A percentile compares a stretch with the other conserved stretches of the same genome.
Conservation (phyloP, 2,888 invertebrate species). For the Malthinus flaveolus region DNA sequence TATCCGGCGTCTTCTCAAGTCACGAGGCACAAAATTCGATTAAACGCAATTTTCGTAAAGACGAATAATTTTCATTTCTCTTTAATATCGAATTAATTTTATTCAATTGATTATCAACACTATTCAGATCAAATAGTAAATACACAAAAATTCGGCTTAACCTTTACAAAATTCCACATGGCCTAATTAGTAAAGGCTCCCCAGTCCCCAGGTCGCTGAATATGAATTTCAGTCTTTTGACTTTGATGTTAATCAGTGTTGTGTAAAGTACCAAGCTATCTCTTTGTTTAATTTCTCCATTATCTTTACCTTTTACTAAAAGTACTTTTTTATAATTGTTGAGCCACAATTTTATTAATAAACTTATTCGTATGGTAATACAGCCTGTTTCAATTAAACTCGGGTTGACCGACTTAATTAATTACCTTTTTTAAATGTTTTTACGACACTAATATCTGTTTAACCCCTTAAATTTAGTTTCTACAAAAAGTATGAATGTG, state of each 20-base stretch:
- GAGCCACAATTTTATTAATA: too few species aligned
- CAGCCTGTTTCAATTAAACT: too few species aligned
- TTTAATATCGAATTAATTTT: constrained; percentile 18
- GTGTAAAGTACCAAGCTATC: constrained; percentile 22
- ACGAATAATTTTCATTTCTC: neutral
- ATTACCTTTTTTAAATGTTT: too few species aligned
- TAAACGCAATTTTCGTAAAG: constrained; percentile 17
- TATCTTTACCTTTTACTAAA: constrained; percentile 3
- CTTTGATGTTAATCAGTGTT: constrained; percentile 28
- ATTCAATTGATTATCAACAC: constrained; percentile 19
- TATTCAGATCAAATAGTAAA: constrained; percentile 11
- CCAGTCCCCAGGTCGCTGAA: constrained; percentile 28
- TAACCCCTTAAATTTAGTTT: too few species aligned
- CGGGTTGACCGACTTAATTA: too few species aligned
- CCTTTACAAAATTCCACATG: constrained; percentile 24
- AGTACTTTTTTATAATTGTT: too few species aligned
- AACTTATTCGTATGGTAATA: too few species aligned
- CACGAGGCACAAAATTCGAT: constrained; percentile 26
- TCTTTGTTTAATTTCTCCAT: constrained; percentile 17
- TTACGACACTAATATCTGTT: too few species aligned
- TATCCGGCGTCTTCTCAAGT: constrained; percentile 27
- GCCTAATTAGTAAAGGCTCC: constrained; percentile 25
- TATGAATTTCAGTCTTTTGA: constrained; percentile 24
- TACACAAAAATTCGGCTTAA: constrained; percentile 9
- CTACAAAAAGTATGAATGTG: too few species aligned